Evolutionary conservation across 2,888 invertebrate genomes (phyloP), one percentile per base, ranked within the genome.

Genomic region (Dichetophora obliterata): DNA sequence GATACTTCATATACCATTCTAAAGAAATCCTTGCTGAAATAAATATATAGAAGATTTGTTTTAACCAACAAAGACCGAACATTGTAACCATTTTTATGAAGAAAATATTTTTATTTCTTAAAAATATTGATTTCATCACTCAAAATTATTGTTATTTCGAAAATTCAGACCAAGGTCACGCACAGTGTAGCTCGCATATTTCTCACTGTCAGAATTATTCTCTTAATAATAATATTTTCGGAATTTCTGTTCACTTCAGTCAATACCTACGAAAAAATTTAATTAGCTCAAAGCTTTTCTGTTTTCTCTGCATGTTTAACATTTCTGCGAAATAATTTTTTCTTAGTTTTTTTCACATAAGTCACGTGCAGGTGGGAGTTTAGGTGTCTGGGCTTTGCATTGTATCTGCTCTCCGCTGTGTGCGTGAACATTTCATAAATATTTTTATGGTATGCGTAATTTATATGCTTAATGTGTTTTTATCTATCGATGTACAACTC

Each of bases 201-300:
- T 19, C 5, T 43, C 43, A n/a, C 43, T 0, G 19, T 4, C 43
- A 14, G 9, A 6, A 8, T 22, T 50, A 48, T 68, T 68, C 14
- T 48, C 68, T 48, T 50, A 68, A n/a, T 68, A 43, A 43, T 68
- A 50, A 68, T 68, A 50, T 68, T 24, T 19, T 9, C 22, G 48
- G 50, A 27, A 68, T 68, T 22, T 27, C 27, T 68, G 16, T 27
- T 27, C 27, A 27, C 50, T 50, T 48, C 24, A 50, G 16, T 16
- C 48, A 68, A 50, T 68, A 27, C 24, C 24, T 50, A 50, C 50
- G 50, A 14, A 24, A 27, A 48, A 65, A 68, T 68, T 68, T 68
- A 68, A 68, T 68, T 68, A 68, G 68, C 68, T 50, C 34, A 27
- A 48, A 65, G 48, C 19, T 50, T n/a, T 50, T n/a, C n/a, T 68